Evolutionary conservation across 2,113 vertebrate species (phyloP).

Genomic region (Takifugu bimaculatus): DNA sequence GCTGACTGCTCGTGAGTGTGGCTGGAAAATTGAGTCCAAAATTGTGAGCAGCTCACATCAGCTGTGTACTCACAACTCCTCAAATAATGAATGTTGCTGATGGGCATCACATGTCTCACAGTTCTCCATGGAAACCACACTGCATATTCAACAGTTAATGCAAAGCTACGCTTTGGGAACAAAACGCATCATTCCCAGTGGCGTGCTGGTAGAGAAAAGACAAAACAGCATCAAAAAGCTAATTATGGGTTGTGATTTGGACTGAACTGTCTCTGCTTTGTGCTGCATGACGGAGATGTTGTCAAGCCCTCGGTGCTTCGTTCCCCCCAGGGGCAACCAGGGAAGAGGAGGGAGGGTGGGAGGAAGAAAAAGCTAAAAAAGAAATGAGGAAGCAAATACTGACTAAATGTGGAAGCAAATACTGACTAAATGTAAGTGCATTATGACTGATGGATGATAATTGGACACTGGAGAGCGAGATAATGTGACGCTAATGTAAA

Average conservation of each 20-base stretch:
- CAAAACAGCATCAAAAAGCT: conserved; percentile 2
- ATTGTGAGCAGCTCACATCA: no score
- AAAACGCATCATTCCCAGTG: not conserved
- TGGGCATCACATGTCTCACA: no score
- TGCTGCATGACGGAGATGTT: conserved; percentile 29
- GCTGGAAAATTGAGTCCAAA: no score
- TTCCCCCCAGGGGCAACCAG: conserved; percentile 4
- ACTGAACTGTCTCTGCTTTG: conserved; percentile 6
- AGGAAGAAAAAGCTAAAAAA: conserved; percentile 24
- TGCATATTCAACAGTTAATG: no score
- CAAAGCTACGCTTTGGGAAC: not conserved
- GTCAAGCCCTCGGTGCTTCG: conserved; percentile 21
- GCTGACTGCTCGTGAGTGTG: no score
- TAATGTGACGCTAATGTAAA: conserved; percentile 34
- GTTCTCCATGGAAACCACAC: no score
- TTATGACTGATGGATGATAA: conserved; percentile 51
- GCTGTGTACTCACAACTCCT: no score
- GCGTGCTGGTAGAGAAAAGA: not conserved
- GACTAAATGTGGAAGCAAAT: conserved; percentile 28
- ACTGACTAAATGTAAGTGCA: conserved; percentile 23
- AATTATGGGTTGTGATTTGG: conserved; percentile 5
- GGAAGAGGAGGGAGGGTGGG: not conserved
- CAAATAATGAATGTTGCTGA: no score
- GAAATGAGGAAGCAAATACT: conserved; percentile 27
- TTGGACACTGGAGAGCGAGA: conserved; percentile 28